These are phyloP conservation scores for Microtus montanus DNA, from an alignment of 2,113 vertebrate genomes.

Conservation along the genomic window DNA sequence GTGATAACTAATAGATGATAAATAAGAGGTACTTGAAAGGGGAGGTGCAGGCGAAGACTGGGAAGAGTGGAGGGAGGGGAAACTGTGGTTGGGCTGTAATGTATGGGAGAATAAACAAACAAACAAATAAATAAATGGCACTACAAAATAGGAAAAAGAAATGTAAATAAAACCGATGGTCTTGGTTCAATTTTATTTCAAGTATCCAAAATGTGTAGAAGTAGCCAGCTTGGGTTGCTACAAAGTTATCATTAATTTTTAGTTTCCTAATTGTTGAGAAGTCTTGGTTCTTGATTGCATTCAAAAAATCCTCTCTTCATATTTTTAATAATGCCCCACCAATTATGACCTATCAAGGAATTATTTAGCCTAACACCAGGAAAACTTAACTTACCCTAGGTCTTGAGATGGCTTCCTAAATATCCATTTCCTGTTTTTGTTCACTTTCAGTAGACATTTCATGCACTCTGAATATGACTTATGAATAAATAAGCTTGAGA, in stretches of 20 bases:
- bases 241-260: not conserved
- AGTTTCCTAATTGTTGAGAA: not conserved
- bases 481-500: not conserved
- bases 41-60: not conserved
- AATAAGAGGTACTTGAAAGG: constrained; percentile 53
- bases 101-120: not conserved
- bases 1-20: constrained; percentile 68
- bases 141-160: constrained; percentile 64
- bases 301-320: constrained; percentile 7
- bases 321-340: constrained; percentile 55
- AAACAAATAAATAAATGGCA: not conserved
- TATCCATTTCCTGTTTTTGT: not conserved
- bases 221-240: not conserved
- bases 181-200: constrained; percentile 67
- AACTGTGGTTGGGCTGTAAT: not conserved
- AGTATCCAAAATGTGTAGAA: not conserved
- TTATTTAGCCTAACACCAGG: not conserved
- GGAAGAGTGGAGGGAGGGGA: not conserved
- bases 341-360: constrained; percentile 55
- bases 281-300: not conserved
- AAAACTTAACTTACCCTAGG: not conserved
- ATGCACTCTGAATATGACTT: not conserved
- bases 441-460: not conserved
- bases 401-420: constrained; percentile 6
- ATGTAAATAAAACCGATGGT: constrained; percentile 30